Evolutionary conservation across 2,797 vertebrate species (phyloP), one percentile per base, ranked within the genome.

Genomic region (Lagodon rhomboides): DNA sequence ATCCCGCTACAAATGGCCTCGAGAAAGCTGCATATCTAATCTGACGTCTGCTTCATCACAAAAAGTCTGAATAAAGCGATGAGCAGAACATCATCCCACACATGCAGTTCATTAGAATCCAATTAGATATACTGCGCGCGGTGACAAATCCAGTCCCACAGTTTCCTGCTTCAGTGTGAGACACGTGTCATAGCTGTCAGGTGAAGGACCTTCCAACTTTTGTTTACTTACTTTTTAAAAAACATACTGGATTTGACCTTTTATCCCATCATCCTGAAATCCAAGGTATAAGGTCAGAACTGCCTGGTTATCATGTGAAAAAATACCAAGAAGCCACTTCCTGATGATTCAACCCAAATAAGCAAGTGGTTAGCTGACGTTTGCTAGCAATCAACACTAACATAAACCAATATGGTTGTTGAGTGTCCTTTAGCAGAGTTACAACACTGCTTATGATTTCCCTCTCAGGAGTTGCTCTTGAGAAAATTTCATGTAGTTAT

Each of bases 91-190:
- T 88, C 90, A 73, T 78, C 91, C 86, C 87, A 88, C 89, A 87
- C 83, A 78, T 30, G 69, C 70, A 27, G 78, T 85, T 93, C 78
- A 89, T 89, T 89, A 91, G 55, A 87, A 91, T 88, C 84, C 82
- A 87, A 83, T 91, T 91, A 86, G 67, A 79, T 56, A 61, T 74
- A 66, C 54, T 70, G 79, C 82, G 75, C 61, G 68, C 75, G 62
- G 83, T 68, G 43, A 83, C 81, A 84, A 80, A 92, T 85, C 81
- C 75, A 76, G 65, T 79, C 61, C 63, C 47, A 58, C 80, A 30
- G 70, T 65, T 82, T 80, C 77, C 63, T 55, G 59, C 75, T 55
- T n/a, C 41, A 20, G 22, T 17, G 66, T 55, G 64, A 50, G 67
- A 75, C 63, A 68, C 77, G 23, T 55, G 50, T 73, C 50, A 51